Conservation (phyloP, 2,888 invertebrate species). For the Ypsolopha scabrella region DNA sequence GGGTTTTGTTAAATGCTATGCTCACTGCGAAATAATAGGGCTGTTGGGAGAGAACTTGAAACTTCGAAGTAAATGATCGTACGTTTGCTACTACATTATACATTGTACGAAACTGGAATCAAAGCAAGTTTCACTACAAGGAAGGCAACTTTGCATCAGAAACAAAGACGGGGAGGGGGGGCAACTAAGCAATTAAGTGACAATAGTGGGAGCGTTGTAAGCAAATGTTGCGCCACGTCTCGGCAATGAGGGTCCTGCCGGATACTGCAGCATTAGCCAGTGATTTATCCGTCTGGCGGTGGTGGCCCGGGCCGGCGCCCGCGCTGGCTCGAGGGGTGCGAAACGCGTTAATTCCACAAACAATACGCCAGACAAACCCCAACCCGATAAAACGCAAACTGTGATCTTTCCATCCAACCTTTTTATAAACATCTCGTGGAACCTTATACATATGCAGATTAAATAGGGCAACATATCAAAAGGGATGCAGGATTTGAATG, state of each 20-base stretch:
- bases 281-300: conserved; percentile 66
- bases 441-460: conserved; percentile 41
- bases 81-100: too few relatives aligned
- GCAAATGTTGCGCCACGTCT: conserved; percentile 9
- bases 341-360: conserved; percentile 47
- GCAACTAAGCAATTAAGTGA: not conserved
- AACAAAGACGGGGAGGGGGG: not conserved
- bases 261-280: conserved; percentile 58
- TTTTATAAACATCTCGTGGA: conserved; percentile 11
- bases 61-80: too few relatives aligned
- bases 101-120: too few relatives aligned
- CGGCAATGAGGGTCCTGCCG: conserved; percentile 37
- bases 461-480: conserved; percentile 28
- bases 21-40: too few relatives aligned
- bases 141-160: not conserved
- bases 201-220: conserved; percentile 1
- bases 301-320: conserved; percentile 22
- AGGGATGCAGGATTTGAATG: conserved; percentile 35
- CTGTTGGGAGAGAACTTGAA: too few relatives aligned
- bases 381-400: conserved; percentile 20
- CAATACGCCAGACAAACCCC: conserved; percentile 38
- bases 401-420: conserved; percentile 11
- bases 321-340: conserved; percentile 3
- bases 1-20: too few relatives aligned
- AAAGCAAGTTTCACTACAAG: too few relatives aligned